Conservation (phyloP, 2,888 invertebrate genomes). For the Eupithecia subfuscata region DNA sequence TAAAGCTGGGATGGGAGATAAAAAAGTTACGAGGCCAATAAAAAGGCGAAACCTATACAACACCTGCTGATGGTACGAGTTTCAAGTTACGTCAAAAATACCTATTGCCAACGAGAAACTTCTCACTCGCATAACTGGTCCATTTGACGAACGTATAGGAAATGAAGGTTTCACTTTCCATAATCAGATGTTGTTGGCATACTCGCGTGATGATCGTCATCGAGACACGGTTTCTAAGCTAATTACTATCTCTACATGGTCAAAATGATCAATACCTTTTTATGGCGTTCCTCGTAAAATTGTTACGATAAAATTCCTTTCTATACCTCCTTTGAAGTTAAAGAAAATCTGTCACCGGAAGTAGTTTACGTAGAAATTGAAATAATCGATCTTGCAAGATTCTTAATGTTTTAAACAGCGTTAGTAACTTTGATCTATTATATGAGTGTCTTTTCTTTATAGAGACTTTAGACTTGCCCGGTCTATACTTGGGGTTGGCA, state of each 20-base stretch:
- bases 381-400: background rate
- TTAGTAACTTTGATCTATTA: background rate
- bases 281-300: background rate
- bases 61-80: background rate
- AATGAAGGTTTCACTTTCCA: conserved; percentile 52
- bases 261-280: conserved; percentile 11
- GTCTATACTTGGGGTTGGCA: too few relatives aligned
- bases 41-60: background rate
- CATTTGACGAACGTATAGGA: conserved; percentile 40
- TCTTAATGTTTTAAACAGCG: background rate
- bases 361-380: background rate
- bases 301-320: background rate
- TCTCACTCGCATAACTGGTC: conserved; percentile 33
- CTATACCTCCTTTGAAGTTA: background rate
- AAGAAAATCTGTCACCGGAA: background rate
- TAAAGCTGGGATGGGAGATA: background rate
- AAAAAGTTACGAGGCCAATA: background rate
- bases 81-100: conserved; percentile 8
- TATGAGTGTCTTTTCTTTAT: background rate
- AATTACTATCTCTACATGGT: conserved; percentile 26
- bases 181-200: conserved; percentile 43
- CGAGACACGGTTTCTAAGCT: conserved; percentile 35
- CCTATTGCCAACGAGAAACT: conserved; percentile 35
- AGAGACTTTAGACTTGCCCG: background rate
- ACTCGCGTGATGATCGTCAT: conserved; percentile 38